phyloP scores from a whole-genome alignment of 2,888 invertebrate species.

The Cetonia aurata region DNA sequence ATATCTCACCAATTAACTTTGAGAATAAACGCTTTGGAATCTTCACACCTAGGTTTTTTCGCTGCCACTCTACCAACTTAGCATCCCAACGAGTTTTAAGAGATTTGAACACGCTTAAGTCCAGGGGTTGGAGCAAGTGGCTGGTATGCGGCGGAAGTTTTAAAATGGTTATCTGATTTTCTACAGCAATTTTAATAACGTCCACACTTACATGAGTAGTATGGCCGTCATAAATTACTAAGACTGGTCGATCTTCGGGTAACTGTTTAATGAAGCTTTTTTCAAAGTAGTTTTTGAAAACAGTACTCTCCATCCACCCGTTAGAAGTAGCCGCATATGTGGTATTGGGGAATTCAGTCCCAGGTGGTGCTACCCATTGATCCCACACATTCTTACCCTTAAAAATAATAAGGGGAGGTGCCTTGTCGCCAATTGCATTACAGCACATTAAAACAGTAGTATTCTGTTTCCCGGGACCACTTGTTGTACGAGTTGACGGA shows the following conservation, averaged over 20 bases:
- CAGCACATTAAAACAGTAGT: conserved; percentile 53
- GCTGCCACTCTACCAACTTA: conserved; percentile 33
- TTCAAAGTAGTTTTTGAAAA: conserved; percentile 55
- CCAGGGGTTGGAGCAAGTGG: conserved; percentile 55
- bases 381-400: conserved; percentile 61
- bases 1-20: conserved; percentile 33
- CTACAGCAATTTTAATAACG: conserved; percentile 52
- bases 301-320: conserved; percentile 57
- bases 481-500: conserved; percentile 50
- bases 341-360: conserved; percentile 53
- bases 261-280: conserved; percentile 49
- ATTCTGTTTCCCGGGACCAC: conserved; percentile 57
- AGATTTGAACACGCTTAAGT: conserved; percentile 47
- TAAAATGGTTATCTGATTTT: conserved; percentile 52
- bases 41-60: conserved; percentile 29
- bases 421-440: conserved; percentile 55
- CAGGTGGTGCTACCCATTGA: conserved; percentile 56
- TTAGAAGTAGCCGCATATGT: conserved; percentile 57
- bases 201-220: conserved; percentile 50
- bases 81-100: conserved; percentile 22
- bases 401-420: conserved; percentile 59
- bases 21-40: conserved; percentile 31
- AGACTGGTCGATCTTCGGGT: conserved; percentile 51
- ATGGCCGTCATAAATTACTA: conserved; percentile 55
- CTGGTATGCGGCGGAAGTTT: conserved; percentile 54